Percentiles rank a stretch among this genome's conserved stretches.
Evolutionary conservation across 2,797 vertebrate species (phyloP).

Genomic region (Phataginus tricuspis): DNA sequence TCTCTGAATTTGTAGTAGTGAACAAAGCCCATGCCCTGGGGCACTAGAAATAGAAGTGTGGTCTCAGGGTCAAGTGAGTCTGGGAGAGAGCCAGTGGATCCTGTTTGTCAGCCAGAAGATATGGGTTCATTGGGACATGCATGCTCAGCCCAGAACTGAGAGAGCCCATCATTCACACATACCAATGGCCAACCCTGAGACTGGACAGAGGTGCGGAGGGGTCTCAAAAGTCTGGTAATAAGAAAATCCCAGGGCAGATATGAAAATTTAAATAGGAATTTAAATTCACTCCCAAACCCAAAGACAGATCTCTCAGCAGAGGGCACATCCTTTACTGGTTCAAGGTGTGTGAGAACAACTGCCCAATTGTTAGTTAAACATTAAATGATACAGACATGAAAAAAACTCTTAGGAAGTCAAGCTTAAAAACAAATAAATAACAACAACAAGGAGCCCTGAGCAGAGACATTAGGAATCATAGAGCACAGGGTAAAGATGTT

Average conservation of each 20-base stretch:
- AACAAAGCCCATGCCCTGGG: background rate
- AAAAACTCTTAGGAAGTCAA: background rate
- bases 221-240: background rate
- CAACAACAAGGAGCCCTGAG: background rate
- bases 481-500: background rate
- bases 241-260: background rate
- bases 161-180: background rate
- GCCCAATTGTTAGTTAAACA: background rate
- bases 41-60: background rate
- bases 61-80: background rate
- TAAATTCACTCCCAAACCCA: background rate
- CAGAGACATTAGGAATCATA: background rate
- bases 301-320: background rate
- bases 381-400: background rate
- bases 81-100: background rate
- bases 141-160: background rate
- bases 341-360: background rate
- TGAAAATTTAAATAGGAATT: background rate
- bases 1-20: background rate
- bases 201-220: background rate
- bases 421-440: background rate
- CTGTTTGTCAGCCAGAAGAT: background rate
- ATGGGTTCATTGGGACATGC: background rate
- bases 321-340: background rate
- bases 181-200: background rate